Conservation (phyloP, 2,888 invertebrate genomes). For the Trimorus sp. region DNA sequence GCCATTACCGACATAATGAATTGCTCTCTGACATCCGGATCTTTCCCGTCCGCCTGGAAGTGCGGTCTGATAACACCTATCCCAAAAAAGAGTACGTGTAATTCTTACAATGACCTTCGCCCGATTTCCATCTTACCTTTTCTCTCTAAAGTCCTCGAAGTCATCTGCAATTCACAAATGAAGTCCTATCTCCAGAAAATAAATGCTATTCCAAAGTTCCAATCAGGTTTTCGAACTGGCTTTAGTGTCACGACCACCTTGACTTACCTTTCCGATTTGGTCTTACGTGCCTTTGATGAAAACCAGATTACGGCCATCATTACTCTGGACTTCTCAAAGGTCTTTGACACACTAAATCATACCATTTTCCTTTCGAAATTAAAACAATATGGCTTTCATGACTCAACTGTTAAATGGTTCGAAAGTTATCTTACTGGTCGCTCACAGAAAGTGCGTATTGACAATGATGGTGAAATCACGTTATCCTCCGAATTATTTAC, state of each 20-base stretch:
- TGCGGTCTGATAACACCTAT: constrained; percentile 9
- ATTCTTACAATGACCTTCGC: not conserved
- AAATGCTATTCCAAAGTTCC: not conserved
- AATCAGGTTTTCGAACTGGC: constrained; percentile 1
- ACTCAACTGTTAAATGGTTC: too few species aligned
- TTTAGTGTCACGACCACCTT: not conserved
- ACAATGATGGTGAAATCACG: too few species aligned
- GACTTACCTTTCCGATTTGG: not conserved
- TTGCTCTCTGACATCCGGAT: not conserved
- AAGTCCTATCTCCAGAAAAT: not conserved
- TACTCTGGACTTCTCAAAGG: not conserved
- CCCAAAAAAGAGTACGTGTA: not conserved
- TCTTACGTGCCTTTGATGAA: not conserved
- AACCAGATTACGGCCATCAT: not conserved
- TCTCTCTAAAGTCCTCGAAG: not conserved
- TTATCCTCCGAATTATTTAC: too few species aligned
- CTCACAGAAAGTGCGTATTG: too few species aligned
- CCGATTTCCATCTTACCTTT: constrained; percentile 11
- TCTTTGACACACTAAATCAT: constrained; percentile 8
- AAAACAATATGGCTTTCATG: not conserved
- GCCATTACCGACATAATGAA: not conserved
- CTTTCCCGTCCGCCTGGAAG: not conserved
- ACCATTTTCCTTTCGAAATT: not conserved
- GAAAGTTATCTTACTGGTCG: too few species aligned
- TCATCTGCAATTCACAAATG: constrained; percentile 4